Base-by-base conservation (phyloP, 2,113 vertebrate species). In the Hystrix brachyura region DNA sequence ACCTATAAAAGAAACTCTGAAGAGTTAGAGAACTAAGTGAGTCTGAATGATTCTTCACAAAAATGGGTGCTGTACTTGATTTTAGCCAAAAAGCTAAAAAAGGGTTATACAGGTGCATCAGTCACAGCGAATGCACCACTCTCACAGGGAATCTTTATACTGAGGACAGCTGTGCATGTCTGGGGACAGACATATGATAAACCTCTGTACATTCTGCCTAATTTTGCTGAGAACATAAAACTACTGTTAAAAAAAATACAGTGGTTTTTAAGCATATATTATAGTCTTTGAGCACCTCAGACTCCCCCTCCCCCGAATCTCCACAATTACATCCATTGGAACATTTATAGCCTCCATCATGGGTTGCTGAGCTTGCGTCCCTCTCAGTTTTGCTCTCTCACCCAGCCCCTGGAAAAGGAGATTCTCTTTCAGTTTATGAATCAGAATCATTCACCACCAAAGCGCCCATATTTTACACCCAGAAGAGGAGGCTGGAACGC, bases 321-420 rank as follows among this genome's bases (percentile, higher is more conserved):
- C 19, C 51, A n/a, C 53, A 10, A 32, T 8, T 25, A 51, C 19
- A 2, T 13, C 69, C 2, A 0, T 2, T 4, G 38, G 21, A 27
- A 27, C 65, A 21, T 18, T 53, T 57, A 48, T 46, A 64, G 13
- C 21, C 3, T 38, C 7, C 2, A 1, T 13, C 14, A 3, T 0
- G 1, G 17, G 60, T 1, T 21, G 32, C 34, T 12, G 29, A 83
- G 34, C 21, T 67, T 9, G 25, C 38, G 38, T 48, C 9, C 43
- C 83, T 76, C 27, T 27, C 29, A 53, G 17, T 46, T 78, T 18
- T 14, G 23, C 72, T 64, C 3, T 43, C 38, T n/a, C 11, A 12
- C 38, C 21, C 74, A 27, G 25, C 13, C 14, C n/a, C 1, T 46
- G 57, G 15, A n/a, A 14, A 87, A 46, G 19, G 13, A 67, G 27